Percentiles rank a stretch among this genome's conserved stretches.
These are phyloP conservation scores for Lepidocyrtoides sp. DNA, from an alignment of 2,888 invertebrate species.

Conservation along the genomic window DNA sequence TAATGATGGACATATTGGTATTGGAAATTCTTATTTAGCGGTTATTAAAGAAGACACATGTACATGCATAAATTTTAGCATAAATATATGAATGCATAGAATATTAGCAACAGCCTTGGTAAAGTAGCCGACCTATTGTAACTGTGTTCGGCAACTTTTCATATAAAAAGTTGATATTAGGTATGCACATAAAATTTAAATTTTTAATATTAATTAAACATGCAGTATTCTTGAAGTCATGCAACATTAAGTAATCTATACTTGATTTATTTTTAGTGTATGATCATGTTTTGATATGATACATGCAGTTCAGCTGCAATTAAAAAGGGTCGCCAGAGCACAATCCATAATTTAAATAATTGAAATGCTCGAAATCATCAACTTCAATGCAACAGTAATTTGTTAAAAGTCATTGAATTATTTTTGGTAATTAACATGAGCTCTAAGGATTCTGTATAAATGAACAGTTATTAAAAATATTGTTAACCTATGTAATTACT, in stretches of 20 bases:
- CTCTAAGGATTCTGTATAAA: conserved; percentile 11
- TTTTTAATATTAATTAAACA: neutral
- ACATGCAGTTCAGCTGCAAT: neutral
- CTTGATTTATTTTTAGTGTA: conserved; percentile 34
- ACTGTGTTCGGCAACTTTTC: neutral
- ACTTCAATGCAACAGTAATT: conserved; percentile 30
- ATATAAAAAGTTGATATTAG: neutral
- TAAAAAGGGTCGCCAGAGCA: neutral
- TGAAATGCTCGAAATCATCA: neutral
- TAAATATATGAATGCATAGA: too few relatives aligned
- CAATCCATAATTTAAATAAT: neutral
- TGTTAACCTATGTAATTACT: neutral
- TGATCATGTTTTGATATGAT: neutral
- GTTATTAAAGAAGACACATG: too few relatives aligned
- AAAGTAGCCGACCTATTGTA: too few relatives aligned
- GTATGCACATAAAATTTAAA: conserved; percentile 39
- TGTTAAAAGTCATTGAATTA: conserved; percentile 66
- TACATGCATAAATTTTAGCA: too few relatives aligned
- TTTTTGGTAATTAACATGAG: conserved; percentile 47
- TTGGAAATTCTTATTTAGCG: too few relatives aligned
- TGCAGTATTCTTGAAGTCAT: neutral
- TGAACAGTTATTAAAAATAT: conserved; percentile 49
- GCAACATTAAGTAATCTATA: neutral
- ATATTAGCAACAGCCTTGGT: too few relatives aligned
- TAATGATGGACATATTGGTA: too few relatives aligned